A percentile compares a stretch with the other conserved stretches of the same genome.
phyloP scores from a whole-genome alignment of 1,140 invertebrate species.

The Amyelois transitella region DNA sequence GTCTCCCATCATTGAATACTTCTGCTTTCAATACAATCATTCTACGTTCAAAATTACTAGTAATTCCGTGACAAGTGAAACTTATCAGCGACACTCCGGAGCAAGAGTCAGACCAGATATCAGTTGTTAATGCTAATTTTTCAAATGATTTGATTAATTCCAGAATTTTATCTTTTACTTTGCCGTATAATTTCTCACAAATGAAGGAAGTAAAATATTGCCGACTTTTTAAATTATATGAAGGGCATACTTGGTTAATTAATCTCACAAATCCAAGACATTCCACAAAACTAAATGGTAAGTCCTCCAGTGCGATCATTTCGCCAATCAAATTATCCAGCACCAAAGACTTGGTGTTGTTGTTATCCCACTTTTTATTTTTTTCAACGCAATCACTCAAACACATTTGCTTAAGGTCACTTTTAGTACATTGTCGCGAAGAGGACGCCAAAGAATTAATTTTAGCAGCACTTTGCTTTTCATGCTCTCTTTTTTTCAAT shows the following conservation, averaged over 20 bases:
- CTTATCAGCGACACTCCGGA: slow-evolving; percentile 24
- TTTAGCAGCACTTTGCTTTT: too few relatives aligned
- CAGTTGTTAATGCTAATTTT: slow-evolving; percentile 26
- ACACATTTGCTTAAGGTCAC: slow-evolving; percentile 16
- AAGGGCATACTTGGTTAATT: slow-evolving; percentile 16
- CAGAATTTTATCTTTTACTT: too few relatives aligned
- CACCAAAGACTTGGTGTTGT: too few relatives aligned
- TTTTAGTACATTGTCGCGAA: slow-evolving; percentile 19
- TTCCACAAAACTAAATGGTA: slow-evolving; percentile 17
- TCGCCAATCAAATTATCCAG: slow-evolving; percentile 9
- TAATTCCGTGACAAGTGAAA: slow-evolving; percentile 30
- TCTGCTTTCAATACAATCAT: slow-evolving; percentile 22
- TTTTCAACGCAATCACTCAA: slow-evolving; percentile 13
- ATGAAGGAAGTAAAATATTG: slow-evolving; percentile 28
- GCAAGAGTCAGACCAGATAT: slow-evolving; percentile 27
- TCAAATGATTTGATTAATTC: slow-evolving; percentile 31
- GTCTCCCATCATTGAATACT: slow-evolving; percentile 22
- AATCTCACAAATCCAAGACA: slow-evolving; percentile 23
- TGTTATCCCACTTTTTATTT: slow-evolving; percentile 14
- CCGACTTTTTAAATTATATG: slow-evolving; percentile 23
- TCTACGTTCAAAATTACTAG: slow-evolving; percentile 20
- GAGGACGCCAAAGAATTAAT: slow-evolving; percentile 19
- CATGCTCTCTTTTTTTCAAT: slow-evolving; percentile 16
- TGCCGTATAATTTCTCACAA: slow-evolving; percentile 27
- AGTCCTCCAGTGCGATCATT: too few relatives aligned